phyloP scores from a whole-genome alignment of 2,888 invertebrate genomes.

The Leptopilina syphax region DNA sequence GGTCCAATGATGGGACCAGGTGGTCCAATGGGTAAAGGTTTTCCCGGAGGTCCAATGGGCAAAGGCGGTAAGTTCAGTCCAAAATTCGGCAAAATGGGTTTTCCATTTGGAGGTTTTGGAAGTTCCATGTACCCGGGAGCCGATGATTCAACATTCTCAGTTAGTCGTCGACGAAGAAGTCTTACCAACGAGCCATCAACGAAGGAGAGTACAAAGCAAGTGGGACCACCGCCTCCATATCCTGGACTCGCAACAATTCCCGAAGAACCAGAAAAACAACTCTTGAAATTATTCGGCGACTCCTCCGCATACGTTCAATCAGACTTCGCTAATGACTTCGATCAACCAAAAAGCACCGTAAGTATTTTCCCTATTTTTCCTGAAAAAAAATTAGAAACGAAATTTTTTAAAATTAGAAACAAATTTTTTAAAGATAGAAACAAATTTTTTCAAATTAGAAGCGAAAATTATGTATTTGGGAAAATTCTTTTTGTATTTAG shows the following conservation, averaged over 20 bases:
- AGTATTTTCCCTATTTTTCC: background rate
- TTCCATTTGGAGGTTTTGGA: slow-evolving; percentile 42
- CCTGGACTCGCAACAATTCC: slow-evolving; percentile 64
- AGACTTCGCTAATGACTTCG: background rate
- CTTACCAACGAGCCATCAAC: slow-evolving; percentile 33
- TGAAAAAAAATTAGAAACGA: background rate
- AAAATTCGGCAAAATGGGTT: slow-evolving; percentile 46
- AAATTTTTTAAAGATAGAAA: too few species aligned
- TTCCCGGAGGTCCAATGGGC: slow-evolving; percentile 37
- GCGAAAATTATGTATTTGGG: too few species aligned
- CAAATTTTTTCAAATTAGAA: background rate
- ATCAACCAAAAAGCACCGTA: background rate
- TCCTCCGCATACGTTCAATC: background rate
- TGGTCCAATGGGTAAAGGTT: slow-evolving; percentile 3
- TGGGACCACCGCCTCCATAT: slow-evolving; percentile 64
- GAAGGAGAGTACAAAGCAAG: slow-evolving; percentile 45
- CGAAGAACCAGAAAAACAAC: slow-evolving; percentile 62
- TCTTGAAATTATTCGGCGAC: background rate
- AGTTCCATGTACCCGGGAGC: slow-evolving; percentile 26
- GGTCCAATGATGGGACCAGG: slow-evolving; percentile 14
- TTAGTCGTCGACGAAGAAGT: slow-evolving; percentile 49
- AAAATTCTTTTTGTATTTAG: too few species aligned
- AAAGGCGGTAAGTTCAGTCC: slow-evolving; percentile 29
- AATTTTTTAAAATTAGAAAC: background rate
- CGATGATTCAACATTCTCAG: slow-evolving; percentile 21